phyloP scores from a whole-genome alignment of 1,140 invertebrate species.

The Matsumurasca onukii region DNA sequence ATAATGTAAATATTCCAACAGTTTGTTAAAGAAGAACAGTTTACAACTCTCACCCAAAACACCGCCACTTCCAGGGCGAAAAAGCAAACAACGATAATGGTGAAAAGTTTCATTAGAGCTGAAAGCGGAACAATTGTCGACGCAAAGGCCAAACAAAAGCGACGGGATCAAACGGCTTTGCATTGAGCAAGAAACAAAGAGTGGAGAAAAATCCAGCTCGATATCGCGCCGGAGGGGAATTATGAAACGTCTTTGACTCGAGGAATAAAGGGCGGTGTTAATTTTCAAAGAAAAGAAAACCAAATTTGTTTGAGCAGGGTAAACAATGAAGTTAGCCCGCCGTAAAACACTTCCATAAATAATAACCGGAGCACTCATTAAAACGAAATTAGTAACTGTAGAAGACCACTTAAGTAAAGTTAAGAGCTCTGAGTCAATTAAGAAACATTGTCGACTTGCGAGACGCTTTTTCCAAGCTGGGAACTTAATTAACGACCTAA shows the following conservation, averaged over 20 bases:
- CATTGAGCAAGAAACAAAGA: not conserved
- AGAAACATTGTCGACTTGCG: not conserved
- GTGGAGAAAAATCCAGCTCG: not conserved
- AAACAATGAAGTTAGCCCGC: constrained; percentile 19
- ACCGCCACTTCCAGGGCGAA: too few species aligned
- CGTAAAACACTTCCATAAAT: not conserved
- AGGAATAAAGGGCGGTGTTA: constrained; percentile 24
- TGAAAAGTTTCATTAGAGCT: too few species aligned
- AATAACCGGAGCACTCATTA: constrained; percentile 3
- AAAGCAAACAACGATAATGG: too few species aligned
- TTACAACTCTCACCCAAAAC: too few species aligned
- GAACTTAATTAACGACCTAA: constrained; percentile 22
- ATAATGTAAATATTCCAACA: too few species aligned
- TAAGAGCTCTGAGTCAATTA: constrained; percentile 21
- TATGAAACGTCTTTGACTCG: constrained; percentile 17
- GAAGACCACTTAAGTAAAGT: constrained; percentile 18
- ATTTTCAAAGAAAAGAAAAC: constrained; percentile 16
- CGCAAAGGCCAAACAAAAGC: not conserved
- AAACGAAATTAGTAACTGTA: constrained; percentile 29
- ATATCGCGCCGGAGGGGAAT: not conserved
- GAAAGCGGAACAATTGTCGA: too few species aligned
- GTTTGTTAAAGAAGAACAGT: too few species aligned
- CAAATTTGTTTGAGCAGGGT: not conserved
- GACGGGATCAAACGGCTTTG: not conserved
- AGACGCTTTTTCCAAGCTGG: constrained; percentile 16